A percentile compares a stretch with the other conserved stretches of the same genome.
Conservation (phyloP, 2,888 invertebrate species). For the Ischnura elegans region DNA sequence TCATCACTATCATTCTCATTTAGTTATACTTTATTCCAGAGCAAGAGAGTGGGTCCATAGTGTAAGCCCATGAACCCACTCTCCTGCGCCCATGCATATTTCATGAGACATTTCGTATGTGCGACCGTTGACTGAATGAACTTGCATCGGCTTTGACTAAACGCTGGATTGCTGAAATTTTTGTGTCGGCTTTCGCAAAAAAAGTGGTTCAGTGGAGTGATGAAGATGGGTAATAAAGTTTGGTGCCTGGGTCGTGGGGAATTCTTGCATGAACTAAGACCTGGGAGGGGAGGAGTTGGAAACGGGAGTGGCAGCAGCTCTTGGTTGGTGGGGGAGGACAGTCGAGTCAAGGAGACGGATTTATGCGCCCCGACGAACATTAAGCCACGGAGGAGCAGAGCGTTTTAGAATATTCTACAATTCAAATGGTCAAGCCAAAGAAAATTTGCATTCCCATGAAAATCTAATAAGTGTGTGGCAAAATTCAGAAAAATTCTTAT, state of each 20-base stretch:
- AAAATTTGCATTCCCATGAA: conserved; percentile 33
- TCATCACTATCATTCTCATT: too few species aligned
- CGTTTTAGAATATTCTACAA: conserved; percentile 4
- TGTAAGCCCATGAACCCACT: not conserved
- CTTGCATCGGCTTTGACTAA: not conserved
- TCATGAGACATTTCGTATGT: not conserved
- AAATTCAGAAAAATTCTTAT: not conserved
- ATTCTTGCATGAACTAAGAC: not conserved
- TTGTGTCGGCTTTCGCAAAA: not conserved
- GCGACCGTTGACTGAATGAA: not conserved
- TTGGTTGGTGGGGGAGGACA: not conserved
- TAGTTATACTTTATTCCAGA: too few species aligned
- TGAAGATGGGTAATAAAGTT: not conserved
- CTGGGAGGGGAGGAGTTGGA: not conserved
- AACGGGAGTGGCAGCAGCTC: not conserved
- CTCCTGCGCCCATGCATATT: not conserved
- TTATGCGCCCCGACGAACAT: not conserved
- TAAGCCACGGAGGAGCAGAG: not conserved
- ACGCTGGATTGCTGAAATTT: not conserved
- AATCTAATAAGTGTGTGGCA: not conserved
- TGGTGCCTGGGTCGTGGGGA: not conserved
- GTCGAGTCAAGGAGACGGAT: not conserved
- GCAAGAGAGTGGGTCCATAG: too few species aligned
- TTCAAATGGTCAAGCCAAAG: conserved; percentile 68
- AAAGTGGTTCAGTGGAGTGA: not conserved